Percentiles rank a stretch among this genome's conserved stretches.
Conservation (phyloP, 2,888 invertebrate species). For the Drosophila colorata region DNA sequence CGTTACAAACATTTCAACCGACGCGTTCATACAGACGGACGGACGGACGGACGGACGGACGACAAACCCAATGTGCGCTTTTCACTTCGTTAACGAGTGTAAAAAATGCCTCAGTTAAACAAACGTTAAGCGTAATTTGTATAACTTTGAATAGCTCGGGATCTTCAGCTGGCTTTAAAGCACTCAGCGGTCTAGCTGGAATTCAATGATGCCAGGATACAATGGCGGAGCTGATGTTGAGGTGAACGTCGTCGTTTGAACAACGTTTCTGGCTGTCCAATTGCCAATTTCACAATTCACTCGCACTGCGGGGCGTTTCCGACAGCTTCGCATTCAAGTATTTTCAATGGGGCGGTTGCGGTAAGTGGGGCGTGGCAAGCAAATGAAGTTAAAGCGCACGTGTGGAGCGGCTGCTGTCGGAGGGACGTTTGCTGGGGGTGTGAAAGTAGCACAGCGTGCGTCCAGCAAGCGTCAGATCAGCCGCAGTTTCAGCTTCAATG, state of each 20-base stretch:
- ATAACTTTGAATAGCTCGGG: background rate
- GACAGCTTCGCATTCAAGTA: background rate
- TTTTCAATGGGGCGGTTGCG: too few relatives aligned
- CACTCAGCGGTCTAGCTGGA: background rate
- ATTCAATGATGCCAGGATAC: background rate
- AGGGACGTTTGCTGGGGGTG: background rate
- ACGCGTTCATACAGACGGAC: too few relatives aligned
- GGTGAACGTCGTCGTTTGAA: slow-evolving; percentile 9
- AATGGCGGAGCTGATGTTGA: background rate
- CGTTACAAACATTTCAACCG: too few relatives aligned
- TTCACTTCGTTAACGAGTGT: too few relatives aligned
- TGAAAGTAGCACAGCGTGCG: slow-evolving; percentile 45
- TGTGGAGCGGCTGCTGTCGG: background rate
- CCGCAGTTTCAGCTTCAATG: slow-evolving; percentile 23
- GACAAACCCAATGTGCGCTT: too few relatives aligned
- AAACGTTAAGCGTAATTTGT: background rate
- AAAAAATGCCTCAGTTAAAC: background rate
- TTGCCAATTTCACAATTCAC: slow-evolving; percentile 33
- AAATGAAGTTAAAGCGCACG: slow-evolving; percentile 66
- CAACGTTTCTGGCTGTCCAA: slow-evolving; percentile 20
- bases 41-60: too few relatives aligned
- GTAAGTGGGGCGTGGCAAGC: slow-evolving; percentile 16
- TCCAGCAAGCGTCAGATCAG: slow-evolving; percentile 27
- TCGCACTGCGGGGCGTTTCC: slow-evolving; percentile 11
- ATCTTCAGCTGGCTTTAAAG: background rate